Percentiles rank a stretch among this genome's conserved stretches.
These are phyloP conservation scores for Tanytarsus gracilentus DNA, from an alignment of 2,888 invertebrate genomes.

Conservation along the genomic window DNA sequence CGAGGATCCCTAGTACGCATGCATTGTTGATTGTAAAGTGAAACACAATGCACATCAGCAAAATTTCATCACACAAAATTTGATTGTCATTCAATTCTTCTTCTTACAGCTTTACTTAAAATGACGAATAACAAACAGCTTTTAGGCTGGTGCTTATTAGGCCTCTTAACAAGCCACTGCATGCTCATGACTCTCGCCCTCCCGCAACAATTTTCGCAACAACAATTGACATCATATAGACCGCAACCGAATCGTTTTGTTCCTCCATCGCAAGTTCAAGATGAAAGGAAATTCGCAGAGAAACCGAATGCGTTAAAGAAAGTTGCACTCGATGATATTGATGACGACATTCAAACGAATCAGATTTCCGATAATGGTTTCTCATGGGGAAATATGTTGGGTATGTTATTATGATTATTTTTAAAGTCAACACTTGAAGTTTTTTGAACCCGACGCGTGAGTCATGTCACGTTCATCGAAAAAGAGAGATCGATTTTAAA, in stretches of 20 bases:
- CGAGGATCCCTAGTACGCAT: too few species aligned
- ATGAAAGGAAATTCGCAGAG: conserved; percentile 72
- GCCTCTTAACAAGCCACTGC: conserved; percentile 57
- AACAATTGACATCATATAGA: conserved; percentile 30
- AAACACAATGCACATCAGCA: too few species aligned
- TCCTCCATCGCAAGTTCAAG: conserved; percentile 35
- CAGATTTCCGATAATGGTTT: conserved; percentile 69
- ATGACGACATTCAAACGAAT: conserved; percentile 73
- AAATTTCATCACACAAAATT: too few species aligned
- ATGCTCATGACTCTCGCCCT: conserved; percentile 60
- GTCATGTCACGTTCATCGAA: too few species aligned
- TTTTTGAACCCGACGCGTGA: too few species aligned
- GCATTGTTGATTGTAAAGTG: too few species aligned
- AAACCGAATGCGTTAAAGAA: conserved; percentile 85
- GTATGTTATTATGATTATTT: conserved; percentile 39
- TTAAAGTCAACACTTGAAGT: too few species aligned
- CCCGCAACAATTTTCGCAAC: conserved; percentile 43
- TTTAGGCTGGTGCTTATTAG: conserved; percentile 59
- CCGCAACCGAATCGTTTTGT: conserved; percentile 32
- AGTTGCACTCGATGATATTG: conserved; percentile 70
- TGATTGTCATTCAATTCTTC: conserved; percentile 21
- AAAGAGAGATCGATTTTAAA: too few species aligned
- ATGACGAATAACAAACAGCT: conserved; percentile 58
- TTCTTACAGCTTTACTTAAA: conserved; percentile 36
- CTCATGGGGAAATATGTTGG: conserved; percentile 81